Evolutionary conservation across 2,888 invertebrate genomes (phyloP).

Genomic region (Tineola bisselliella): DNA sequence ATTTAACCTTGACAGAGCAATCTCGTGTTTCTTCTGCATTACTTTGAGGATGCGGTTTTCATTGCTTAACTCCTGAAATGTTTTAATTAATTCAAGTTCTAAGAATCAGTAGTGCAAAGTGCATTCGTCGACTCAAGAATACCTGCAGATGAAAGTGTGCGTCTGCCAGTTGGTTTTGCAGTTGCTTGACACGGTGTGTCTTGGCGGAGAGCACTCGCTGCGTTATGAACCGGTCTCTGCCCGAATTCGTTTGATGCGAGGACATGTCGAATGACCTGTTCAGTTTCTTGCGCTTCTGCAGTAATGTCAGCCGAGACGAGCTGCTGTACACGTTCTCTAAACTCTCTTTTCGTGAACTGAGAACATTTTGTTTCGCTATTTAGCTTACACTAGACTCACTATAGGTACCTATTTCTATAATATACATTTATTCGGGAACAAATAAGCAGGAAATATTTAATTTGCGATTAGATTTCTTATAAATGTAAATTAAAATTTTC

Average conservation of each 20-base stretch:
- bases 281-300: conserved; percentile 42
- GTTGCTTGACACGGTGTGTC: conserved; percentile 76
- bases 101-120: too few species aligned
- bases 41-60: conserved; percentile 81
- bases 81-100: too few species aligned
- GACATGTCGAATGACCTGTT: conserved; percentile 40
- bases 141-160: conserved; percentile 82
- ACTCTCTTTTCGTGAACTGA: conserved; percentile 43
- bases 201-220: conserved; percentile 81
- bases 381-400: too few species aligned
- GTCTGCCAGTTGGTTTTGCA: conserved; percentile 83
- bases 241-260: conserved; percentile 27
- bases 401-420: too few species aligned
- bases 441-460: too few species aligned
- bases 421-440: too few species aligned
- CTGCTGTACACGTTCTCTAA: conserved; percentile 58
- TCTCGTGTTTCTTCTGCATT: conserved; percentile 82
- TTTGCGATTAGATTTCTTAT: too few species aligned
- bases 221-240: conserved; percentile 40
- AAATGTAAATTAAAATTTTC: too few species aligned
- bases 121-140: too few species aligned
- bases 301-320: conserved; percentile 49
- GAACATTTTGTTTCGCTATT: too few species aligned
- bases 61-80: conserved; percentile 53
- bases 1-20: conserved; percentile 76